Evolutionary conservation across 2,888 invertebrate genomes (phyloP).

Genomic region (Pherbina coryleti): DNA sequence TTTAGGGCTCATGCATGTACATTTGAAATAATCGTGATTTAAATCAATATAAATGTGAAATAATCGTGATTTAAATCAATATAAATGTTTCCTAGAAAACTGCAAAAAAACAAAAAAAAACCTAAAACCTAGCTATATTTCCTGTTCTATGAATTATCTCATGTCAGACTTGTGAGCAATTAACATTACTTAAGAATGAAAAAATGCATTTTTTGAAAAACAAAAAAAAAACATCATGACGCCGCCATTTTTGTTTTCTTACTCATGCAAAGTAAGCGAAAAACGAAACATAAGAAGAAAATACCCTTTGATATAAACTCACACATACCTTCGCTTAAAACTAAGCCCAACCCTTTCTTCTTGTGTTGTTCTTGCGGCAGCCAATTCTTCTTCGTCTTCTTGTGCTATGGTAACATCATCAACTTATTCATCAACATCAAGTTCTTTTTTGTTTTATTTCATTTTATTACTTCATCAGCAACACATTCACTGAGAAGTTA

Average conservation of each 20-base stretch:
- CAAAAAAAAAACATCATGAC: not conserved
- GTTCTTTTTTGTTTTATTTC: not conserved
- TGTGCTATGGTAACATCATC: conserved; percentile 10
- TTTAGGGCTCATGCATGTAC: not conserved
- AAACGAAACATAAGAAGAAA: not conserved
- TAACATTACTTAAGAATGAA: too few relatives aligned
- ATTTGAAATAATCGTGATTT: conserved; percentile 22
- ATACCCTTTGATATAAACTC: not conserved
- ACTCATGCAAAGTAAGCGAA: not conserved
- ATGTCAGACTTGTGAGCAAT: too few relatives aligned
- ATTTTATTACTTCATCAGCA: conserved; percentile 20
- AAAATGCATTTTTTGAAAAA: not conserved
- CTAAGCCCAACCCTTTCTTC: conserved; percentile 3
- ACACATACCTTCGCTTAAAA: not conserved
- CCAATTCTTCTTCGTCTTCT: not conserved
- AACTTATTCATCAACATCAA: conserved; percentile 23
- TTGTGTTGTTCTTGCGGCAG: not conserved
- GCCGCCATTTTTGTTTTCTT: not conserved
- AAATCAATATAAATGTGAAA: not conserved
- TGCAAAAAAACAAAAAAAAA: too few relatives aligned
- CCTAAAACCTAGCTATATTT: too few relatives aligned
- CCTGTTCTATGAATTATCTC: too few relatives aligned
- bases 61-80: too few relatives aligned
- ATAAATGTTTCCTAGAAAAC: too few relatives aligned
- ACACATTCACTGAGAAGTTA: not conserved